A percentile compares a stretch with the other conserved stretches of the same genome.
Conservation (phyloP, 2,888 invertebrate species). For the Drosophila quinaria region DNA sequence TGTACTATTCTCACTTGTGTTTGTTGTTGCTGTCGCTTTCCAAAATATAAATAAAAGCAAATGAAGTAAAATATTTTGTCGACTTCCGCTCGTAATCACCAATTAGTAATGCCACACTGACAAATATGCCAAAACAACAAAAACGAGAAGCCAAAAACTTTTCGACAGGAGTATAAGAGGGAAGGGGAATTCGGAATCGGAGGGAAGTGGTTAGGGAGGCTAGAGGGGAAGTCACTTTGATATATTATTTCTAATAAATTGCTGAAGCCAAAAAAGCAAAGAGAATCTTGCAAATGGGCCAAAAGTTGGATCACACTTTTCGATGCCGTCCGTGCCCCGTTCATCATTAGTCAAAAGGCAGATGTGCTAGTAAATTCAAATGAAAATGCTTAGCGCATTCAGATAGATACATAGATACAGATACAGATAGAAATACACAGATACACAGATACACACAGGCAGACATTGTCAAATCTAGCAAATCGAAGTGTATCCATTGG, state of each 20-base stretch:
- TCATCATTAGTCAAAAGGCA: slow-evolving; percentile 71
- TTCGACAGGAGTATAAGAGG: slow-evolving; percentile 11
- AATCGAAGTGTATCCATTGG: slow-evolving; percentile 77
- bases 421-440: slow-evolving; percentile 12
- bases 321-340: slow-evolving; percentile 23
- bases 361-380: slow-evolving; percentile 64
- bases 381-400: slow-evolving; percentile 45
- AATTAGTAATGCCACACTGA: slow-evolving; percentile 84
- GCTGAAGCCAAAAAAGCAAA: slow-evolving; percentile 35
- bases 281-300: slow-evolving; percentile 63
- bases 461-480: slow-evolving; percentile 71
- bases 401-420: slow-evolving; percentile 15
- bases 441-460: slow-evolving; percentile 15
- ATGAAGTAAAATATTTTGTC: slow-evolving; percentile 79
- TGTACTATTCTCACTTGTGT: not conserved
- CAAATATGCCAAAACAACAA: slow-evolving; percentile 76
- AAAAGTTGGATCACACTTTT: slow-evolving; percentile 74
- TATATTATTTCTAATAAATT: slow-evolving; percentile 84
- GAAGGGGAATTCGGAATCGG: not conserved
- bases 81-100: slow-evolving; percentile 84
- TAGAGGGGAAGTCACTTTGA: slow-evolving; percentile 62
- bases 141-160: slow-evolving; percentile 40
- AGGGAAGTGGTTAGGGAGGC: not conserved
- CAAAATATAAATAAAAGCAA: slow-evolving; percentile 77
- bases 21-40: slow-evolving; percentile 26